phyloP scores from a whole-genome alignment of 2,113 vertebrate genomes.

The Triplophysa rosa region DNA sequence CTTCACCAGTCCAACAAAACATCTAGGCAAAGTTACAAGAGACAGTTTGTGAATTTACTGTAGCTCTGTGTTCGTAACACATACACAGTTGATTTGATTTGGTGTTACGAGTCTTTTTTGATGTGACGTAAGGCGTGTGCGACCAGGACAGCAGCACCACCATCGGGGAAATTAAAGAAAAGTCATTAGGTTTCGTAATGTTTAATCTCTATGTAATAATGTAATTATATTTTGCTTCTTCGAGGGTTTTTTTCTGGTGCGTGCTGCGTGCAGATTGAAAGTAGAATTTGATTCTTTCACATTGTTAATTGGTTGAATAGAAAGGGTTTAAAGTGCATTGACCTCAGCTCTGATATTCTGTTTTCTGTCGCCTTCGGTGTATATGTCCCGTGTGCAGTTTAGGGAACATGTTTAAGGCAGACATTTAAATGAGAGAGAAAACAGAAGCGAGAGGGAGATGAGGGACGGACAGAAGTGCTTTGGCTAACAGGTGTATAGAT shows the following conservation, averaged over 20 bases:
- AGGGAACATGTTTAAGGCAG: neutral
- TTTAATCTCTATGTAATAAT: conserved; percentile 12
- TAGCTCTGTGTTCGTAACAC: neutral
- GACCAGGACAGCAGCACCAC: conserved; percentile 9
- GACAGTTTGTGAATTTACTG: neutral
- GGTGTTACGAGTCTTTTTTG: neutral
- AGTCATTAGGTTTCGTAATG: conserved; percentile 18
- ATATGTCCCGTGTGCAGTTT: neutral
- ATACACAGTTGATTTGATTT: neutral
- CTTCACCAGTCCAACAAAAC: neutral
- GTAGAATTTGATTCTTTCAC: conserved; percentile 9
- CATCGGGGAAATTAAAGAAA: conserved; percentile 33
- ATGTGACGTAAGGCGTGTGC: conserved; percentile 1
- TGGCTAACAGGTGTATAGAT: conserved; percentile 58
- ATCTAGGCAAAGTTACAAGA: neutral
- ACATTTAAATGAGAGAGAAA: conserved; percentile 25
- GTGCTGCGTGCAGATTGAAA: neutral
- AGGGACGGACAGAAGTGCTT: conserved; percentile 1
- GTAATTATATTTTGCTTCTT: conserved; percentile 28
- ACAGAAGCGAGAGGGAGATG: neutral
- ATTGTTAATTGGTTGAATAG: conserved; percentile 21
- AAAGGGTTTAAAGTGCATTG: conserved; percentile 14
- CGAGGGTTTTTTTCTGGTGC: neutral
- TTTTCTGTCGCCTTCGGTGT: neutral
- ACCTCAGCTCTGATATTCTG: conserved; percentile 17